Base-by-base conservation (phyloP, 2,888 invertebrate genomes). In the Himalopsyche kuldschensis region DNA sequence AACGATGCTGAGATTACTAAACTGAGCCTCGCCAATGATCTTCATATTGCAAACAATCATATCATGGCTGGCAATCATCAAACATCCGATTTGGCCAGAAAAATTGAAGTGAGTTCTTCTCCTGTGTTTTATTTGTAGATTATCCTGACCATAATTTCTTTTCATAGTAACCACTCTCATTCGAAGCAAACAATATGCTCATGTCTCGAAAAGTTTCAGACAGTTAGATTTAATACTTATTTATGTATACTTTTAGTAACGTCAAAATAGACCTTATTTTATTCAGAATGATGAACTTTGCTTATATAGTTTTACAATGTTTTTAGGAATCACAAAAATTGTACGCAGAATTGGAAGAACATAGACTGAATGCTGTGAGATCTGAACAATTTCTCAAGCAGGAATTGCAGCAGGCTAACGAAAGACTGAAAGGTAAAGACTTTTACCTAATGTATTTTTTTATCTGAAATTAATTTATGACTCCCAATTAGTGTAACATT, bases 311-410 rank as follows among this genome's bases (percentile, higher is more conserved):
- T 15, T 46, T 80, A 31, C 15, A 32, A 31, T 48, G 87, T 82
- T 69, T 85, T 11, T 87, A 93, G 93, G 94, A 94, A 86, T 90
- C 92, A 15, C 91, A 90, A 86, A 91, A 91, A 82, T 89, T 90
- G 6, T 91, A 89, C 87, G 89, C 88, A 46, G 93, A 94, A 81
- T 87, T 93, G 85, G 94, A 94, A 86, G 92, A 91, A 87, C 91
- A 92, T 87, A 88, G 89, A 35, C 89, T 90, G 86, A 87, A 88
- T 86, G 84, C 85, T 27, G 79, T 79, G 80, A 84, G 81, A 83
- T 88, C 90, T 75, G 89, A 91, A 78, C 93, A 92, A 88, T 91
- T 88, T 87, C 92, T 93, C 86, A 93, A 93, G 87, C 92, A 93
- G 86, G 93, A 94, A 78, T 88, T 93, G 77, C 92, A 93, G 27